phyloP scores from a whole-genome alignment of 2,888 invertebrate genomes.

The Campoplex capitator region DNA sequence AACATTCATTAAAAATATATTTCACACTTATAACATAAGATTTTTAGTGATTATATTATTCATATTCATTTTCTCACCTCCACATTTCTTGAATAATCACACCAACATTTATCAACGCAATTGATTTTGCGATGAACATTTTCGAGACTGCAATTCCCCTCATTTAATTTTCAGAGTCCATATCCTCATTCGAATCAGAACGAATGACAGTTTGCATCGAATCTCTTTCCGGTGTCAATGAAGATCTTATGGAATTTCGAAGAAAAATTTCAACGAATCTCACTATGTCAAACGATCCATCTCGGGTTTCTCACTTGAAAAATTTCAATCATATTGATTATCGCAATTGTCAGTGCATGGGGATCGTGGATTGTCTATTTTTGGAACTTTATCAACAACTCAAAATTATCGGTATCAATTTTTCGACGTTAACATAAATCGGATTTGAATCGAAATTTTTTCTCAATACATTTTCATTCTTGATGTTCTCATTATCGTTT shows the following conservation, averaged over 20 bases:
- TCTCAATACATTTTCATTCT: background rate
- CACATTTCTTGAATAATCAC: too few species aligned
- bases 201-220: constrained; percentile 2
- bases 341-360: constrained; percentile 74
- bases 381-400: constrained; percentile 71
- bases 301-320: constrained; percentile 56
- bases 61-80: background rate
- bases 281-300: constrained; percentile 40
- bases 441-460: background rate
- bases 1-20: background rate
- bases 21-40: background rate
- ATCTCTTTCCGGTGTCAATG: background rate
- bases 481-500: background rate
- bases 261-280: constrained; percentile 2
- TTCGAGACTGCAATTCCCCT: background rate
- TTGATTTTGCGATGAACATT: background rate
- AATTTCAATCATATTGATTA: constrained; percentile 73
- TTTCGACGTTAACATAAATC: background rate
- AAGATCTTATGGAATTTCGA: background rate
- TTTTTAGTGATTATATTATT: background rate
- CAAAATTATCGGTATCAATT: constrained; percentile 64
- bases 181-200: constrained; percentile 16
- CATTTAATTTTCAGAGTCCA: constrained; percentile 17
- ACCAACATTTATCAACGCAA: too few species aligned
- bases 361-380: constrained; percentile 69